phyloP scores from a whole-genome alignment of 1,140 invertebrate species.

The Psix sp. region DNA sequence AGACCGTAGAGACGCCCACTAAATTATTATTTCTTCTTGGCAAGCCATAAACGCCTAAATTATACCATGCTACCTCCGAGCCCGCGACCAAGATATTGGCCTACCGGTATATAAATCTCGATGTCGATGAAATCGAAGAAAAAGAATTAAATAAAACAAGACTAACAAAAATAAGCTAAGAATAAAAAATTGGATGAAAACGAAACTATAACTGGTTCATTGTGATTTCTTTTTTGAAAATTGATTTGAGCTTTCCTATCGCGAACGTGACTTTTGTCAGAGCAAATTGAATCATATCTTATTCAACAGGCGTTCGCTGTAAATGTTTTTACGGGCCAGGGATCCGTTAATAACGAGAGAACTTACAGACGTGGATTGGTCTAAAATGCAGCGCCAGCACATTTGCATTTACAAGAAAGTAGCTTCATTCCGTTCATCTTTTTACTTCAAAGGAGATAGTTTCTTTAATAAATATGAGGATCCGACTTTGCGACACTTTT shows the following conservation, averaged over 20 bases:
- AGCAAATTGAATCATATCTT: slow-evolving; percentile 44
- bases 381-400: slow-evolving; percentile 30
- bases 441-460: slow-evolving; percentile 37
- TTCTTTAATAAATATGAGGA: slow-evolving; percentile 49
- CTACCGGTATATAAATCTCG: slow-evolving; percentile 55
- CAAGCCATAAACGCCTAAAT: slow-evolving; percentile 71
- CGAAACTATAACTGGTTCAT: no score
- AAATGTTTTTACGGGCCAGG: slow-evolving; percentile 32
- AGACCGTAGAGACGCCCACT: slow-evolving; percentile 68
- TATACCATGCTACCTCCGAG: slow-evolving; percentile 68
- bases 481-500: slow-evolving; percentile 42
- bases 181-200: not conserved
- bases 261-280: slow-evolving; percentile 36
- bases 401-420: slow-evolving; percentile 40
- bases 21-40: slow-evolving; percentile 72
- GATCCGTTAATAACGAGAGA: slow-evolving; percentile 33
- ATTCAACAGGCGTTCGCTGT: slow-evolving; percentile 31
- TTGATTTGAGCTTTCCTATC: slow-evolving; percentile 12
- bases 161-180: not conserved
- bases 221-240: no score
- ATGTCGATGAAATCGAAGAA: slow-evolving; percentile 53
- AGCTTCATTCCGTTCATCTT: slow-evolving; percentile 37
- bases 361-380: slow-evolving; percentile 43
- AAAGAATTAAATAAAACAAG: slow-evolving; percentile 23
- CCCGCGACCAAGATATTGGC: slow-evolving; percentile 60